Base-by-base conservation (phyloP, 2,113 vertebrate species). In the Salvelinus alpinus region DNA sequence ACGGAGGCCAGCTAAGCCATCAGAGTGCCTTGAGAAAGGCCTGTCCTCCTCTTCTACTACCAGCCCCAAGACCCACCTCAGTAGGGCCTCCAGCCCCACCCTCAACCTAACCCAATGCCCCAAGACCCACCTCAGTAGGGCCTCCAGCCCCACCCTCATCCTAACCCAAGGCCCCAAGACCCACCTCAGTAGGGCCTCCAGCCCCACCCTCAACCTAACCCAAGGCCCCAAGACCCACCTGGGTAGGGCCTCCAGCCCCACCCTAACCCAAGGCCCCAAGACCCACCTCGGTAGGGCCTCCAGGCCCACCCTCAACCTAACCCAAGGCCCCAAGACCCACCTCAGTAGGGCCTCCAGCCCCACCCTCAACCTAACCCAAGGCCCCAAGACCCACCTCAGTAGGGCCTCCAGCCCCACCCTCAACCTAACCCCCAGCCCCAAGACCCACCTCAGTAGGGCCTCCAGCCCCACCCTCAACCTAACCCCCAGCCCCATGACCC, bases 1-100 rank as follows among this genome's bases (percentile, higher is more conserved):
- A 59, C 86, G 79, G 75, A 89, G 47, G 5, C 5, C 71, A 20
- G 77, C 65, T 1, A 85, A 73, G 38, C 27, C 73, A 1, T 8
- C 5, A 5, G 31, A 31, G 0, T 65, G 73, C 0, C 74, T 64
- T 34, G 80, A 84, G 11, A 65, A 62, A 65, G 82, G 78, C 78
- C 72, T 13, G n/a, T 44, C 83, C 14, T 70, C 77, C 9, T 0
- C 24, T 54, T 8, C 74, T 64, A 70, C 27, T 5, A 7, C 71
- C 25, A 73, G n/a, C 27, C 16, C 57, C 57, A 54, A 54, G 51
- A 54, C 51, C 51, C 14, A 54, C 51, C 16, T 11, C 9, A 11
- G 9, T 44, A 11, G 38, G 38, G 38, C 38, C 38, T 44, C 38
- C 2, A 44, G 38, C 9, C 38, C 38, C 38, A 44, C 38, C 38